Evolutionary conservation across 2,888 invertebrate genomes (phyloP).

Genomic region (Venustoraphidia nigricollis): DNA sequence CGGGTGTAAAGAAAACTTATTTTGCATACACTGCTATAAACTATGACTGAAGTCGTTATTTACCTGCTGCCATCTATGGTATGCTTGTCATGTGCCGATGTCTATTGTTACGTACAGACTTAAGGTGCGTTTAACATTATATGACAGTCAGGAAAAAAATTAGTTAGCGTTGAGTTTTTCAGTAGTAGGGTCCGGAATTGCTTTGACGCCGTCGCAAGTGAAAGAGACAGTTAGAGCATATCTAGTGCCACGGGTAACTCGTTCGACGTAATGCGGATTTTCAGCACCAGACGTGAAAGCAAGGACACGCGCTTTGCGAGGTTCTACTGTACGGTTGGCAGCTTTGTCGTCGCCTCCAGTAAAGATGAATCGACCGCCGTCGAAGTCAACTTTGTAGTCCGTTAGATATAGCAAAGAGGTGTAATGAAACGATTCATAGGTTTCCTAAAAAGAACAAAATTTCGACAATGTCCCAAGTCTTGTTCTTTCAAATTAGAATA

Average conservation of each 20-base stretch:
- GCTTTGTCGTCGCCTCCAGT: constrained; percentile 42
- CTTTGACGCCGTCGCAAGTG: constrained; percentile 57
- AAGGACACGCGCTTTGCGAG: constrained; percentile 59
- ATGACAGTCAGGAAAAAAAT: background rate
- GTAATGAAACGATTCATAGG: constrained; percentile 75
- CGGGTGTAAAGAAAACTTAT: no score
- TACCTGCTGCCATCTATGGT: no score
- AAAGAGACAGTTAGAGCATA: constrained; percentile 78
- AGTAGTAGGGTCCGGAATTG: constrained; percentile 41
- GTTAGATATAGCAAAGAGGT: constrained; percentile 69
- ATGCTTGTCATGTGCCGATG: no score
- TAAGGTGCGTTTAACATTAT: no score
- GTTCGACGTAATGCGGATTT: constrained; percentile 71
- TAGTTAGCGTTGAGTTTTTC: background rate
- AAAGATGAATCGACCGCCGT: constrained; percentile 72
- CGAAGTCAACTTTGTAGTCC: constrained; percentile 59
- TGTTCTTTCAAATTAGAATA: no score
- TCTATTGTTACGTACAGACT: background rate
- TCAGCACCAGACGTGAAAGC: constrained; percentile 81
- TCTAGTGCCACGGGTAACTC: constrained; percentile 55
- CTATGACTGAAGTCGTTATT: no score
- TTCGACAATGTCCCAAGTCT: background rate
- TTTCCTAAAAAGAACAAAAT: constrained; percentile 39
- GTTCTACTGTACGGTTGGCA: constrained; percentile 53
- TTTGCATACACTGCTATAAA: no score